phyloP scores from a whole-genome alignment of 2,888 invertebrate genomes.

The Isotomurus palustris region DNA sequence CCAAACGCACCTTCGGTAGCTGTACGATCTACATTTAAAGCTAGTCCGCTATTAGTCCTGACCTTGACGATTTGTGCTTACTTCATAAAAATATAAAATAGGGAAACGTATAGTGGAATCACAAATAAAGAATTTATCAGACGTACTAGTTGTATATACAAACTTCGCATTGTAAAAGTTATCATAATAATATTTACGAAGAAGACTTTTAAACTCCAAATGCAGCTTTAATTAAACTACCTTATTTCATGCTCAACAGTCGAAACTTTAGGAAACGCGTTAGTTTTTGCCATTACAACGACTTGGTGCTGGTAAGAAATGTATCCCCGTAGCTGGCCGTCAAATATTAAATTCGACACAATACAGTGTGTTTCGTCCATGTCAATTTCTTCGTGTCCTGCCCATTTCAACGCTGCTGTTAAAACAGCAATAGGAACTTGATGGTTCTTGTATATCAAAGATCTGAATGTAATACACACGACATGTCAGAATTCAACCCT shows the following conservation, averaged over 20 bases:
- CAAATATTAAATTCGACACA: constrained; percentile 91
- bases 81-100: no score
- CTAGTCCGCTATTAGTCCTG: no score
- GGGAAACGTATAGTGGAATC: no score
- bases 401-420: constrained; percentile 72
- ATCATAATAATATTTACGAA: no score
- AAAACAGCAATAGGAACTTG: constrained; percentile 84
- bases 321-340: constrained; percentile 96
- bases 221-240: not conserved
- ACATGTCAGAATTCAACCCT: not conserved
- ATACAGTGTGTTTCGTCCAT: constrained; percentile 94
- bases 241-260: constrained; percentile 15
- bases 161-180: no score
- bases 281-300: constrained; percentile 93
- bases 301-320: constrained; percentile 96
- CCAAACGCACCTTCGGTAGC: not conserved
- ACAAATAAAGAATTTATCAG: no score
- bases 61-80: no score
- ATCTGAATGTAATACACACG: constrained; percentile 47
- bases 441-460: constrained; percentile 58
- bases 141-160: no score
- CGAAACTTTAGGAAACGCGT: constrained; percentile 73
- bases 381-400: constrained; percentile 77
- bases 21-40: not conserved
- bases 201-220: no score